A percentile compares a stretch with the other conserved stretches of the same genome.
Conservation (phyloP, 2,113 vertebrate species). For the Lethenteron camtschaticum region DNA sequence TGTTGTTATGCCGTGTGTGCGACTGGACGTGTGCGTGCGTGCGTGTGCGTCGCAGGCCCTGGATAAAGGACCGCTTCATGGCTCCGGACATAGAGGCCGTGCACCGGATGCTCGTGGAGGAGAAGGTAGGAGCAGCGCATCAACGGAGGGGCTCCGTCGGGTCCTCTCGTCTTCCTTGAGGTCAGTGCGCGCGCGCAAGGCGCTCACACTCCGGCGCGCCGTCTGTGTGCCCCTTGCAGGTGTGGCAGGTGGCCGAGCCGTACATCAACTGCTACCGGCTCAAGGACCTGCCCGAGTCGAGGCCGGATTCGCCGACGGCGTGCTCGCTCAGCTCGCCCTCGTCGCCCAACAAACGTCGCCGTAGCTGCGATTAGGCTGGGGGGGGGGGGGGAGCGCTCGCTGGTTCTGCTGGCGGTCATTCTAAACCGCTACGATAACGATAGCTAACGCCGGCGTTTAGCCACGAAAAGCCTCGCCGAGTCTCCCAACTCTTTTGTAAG, state of each 20-base stretch:
- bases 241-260: constrained; percentile 70
- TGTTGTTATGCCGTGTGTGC: too few relatives aligned
- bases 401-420: too few relatives aligned
- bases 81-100: constrained; percentile 72
- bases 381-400: too few relatives aligned
- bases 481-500: too few relatives aligned
- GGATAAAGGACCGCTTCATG: constrained; percentile 97
- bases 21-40: not conserved
- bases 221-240: constrained; percentile 21
- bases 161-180: not conserved
- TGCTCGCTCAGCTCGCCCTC: constrained; percentile 44
- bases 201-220: not conserved
- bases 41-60: constrained; percentile 32
- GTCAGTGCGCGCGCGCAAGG: not conserved
- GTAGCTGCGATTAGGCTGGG: too few relatives aligned
- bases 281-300: constrained; percentile 64
- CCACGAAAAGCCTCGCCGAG: too few relatives aligned
- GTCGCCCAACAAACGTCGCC: too few relatives aligned
- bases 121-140: constrained; percentile 30
- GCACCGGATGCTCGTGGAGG: constrained; percentile 58
- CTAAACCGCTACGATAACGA: too few relatives aligned
- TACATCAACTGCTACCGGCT: constrained; percentile 84
- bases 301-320: constrained; percentile 64
- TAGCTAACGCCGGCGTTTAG: too few relatives aligned
- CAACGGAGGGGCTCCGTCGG: not conserved